These are phyloP conservation scores for Andrena flavipes DNA, from an alignment of 2,888 invertebrate species.

Conservation along the genomic window DNA sequence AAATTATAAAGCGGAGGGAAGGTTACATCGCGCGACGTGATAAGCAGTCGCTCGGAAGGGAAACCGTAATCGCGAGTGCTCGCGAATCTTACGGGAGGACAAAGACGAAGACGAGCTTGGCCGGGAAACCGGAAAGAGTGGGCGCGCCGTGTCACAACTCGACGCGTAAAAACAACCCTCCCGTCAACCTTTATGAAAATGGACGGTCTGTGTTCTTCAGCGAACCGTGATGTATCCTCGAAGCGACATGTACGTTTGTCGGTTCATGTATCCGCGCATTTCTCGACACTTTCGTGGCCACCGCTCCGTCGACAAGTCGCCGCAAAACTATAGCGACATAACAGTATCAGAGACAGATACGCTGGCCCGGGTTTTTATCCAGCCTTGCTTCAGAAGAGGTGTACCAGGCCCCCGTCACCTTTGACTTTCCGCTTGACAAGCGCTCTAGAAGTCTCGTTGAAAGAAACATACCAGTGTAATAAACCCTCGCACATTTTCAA, in stretches of 20 bases:
- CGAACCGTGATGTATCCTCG: constrained; percentile 50
- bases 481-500: constrained; percentile 1
- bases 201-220: constrained; percentile 69
- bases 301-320: constrained; percentile 54
- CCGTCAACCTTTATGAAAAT: constrained; percentile 74
- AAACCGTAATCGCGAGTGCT: constrained; percentile 28
- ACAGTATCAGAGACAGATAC: constrained; percentile 24
- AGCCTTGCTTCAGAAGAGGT: constrained; percentile 52
- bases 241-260: constrained; percentile 17
- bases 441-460: constrained; percentile 21
- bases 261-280: neutral
- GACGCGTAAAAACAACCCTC: constrained; percentile 62
- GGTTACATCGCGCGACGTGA: neutral
- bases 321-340: constrained; percentile 43
- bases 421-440: constrained; percentile 35
- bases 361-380: constrained; percentile 60
- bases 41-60: constrained; percentile 36
- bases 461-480: constrained; percentile 31
- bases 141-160: constrained; percentile 16
- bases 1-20: constrained; percentile 11
- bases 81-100: constrained; percentile 35
- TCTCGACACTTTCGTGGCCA: constrained; percentile 32
- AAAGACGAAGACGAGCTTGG: constrained; percentile 42
- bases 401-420: constrained; percentile 27
- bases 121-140: constrained; percentile 49